These are phyloP conservation scores for Gasteruption jaculator DNA, from an alignment of 2,888 invertebrate species.

Conservation along the genomic window DNA sequence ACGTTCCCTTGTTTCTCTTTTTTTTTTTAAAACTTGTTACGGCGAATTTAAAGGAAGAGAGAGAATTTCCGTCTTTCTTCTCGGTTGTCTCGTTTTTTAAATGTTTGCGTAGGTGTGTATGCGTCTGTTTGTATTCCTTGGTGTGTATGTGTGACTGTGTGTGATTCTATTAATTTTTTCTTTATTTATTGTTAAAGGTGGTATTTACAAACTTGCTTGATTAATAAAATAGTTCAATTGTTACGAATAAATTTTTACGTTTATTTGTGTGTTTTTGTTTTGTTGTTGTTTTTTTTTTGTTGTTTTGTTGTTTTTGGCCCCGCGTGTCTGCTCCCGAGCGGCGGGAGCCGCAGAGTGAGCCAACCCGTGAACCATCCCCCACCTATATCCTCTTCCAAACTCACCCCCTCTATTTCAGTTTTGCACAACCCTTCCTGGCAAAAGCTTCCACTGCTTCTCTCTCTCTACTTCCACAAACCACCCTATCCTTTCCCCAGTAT, in stretches of 20 bases:
- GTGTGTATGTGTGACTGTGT: conserved; percentile 22
- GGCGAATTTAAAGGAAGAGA: conserved; percentile 15
- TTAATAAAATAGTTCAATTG: conserved; percentile 48
- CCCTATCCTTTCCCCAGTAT: conserved; percentile 10
- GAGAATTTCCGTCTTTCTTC: too few species aligned
- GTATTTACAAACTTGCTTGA: conserved; percentile 35
- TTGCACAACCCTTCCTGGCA: conserved; percentile 28
- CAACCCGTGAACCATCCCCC: conserved; percentile 35
- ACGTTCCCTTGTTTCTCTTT: too few species aligned
- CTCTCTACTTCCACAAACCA: conserved; percentile 11
- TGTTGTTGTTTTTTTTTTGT: too few species aligned
- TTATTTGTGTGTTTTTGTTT: too few species aligned
- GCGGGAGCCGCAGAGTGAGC: conserved; percentile 53
- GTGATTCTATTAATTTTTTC: conserved; percentile 46
- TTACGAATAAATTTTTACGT: too few species aligned
- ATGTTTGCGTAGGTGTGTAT: conserved; percentile 20
- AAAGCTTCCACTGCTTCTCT: conserved; percentile 11
- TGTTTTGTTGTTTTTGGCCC: conserved; percentile 49
- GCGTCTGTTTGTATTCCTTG: conserved; percentile 23
- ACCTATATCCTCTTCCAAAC: conserved; percentile 14
- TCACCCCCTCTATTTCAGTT: conserved; percentile 18
- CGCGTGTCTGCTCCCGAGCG: conserved; percentile 53
- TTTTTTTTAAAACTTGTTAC: too few species aligned
- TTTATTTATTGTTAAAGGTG: too few species aligned
- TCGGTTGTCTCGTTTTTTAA: too few species aligned